Conservation (phyloP, 2,888 invertebrate species). For the Loripinus fragilis region DNA sequence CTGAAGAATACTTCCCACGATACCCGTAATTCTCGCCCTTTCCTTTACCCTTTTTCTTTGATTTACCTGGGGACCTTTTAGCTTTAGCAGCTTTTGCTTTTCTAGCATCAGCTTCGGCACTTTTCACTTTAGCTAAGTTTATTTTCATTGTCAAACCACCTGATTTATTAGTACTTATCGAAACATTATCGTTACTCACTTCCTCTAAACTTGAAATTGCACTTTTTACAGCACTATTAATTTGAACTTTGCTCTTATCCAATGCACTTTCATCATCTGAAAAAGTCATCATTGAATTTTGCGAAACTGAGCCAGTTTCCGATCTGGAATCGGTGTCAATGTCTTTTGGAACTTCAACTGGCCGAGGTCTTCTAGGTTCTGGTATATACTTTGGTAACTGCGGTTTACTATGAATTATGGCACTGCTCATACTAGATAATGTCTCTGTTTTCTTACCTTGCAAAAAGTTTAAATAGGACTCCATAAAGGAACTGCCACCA, state of each 20-base stretch:
- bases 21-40: conserved; percentile 6
- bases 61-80: conserved; percentile 42
- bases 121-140: conserved; percentile 58
- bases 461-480: conserved; percentile 79
- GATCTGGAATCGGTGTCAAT: conserved; percentile 32
- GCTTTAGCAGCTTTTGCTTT: conserved; percentile 41
- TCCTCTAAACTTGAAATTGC: conserved; percentile 67
- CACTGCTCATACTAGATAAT: conserved; percentile 78
- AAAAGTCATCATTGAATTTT: conserved; percentile 57
- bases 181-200: conserved; percentile 65
- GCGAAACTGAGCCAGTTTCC: conserved; percentile 18
- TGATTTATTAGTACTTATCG: conserved; percentile 60
- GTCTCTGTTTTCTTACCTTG: conserved; percentile 82
- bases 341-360: conserved; percentile 46
- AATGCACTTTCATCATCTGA: conserved; percentile 74
- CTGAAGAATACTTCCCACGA: conserved; percentile 43
- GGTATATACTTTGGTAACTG: conserved; percentile 81
- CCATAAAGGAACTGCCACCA: conserved; percentile 71
- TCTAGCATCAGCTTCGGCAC: conserved; percentile 52
- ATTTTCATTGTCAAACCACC: conserved; percentile 65
- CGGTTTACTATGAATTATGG: conserved; percentile 75
- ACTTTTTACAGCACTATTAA: conserved; percentile 64
- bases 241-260: conserved; percentile 40
- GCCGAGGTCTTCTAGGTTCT: conserved; percentile 72
- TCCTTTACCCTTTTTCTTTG: conserved; percentile 34